These are phyloP conservation scores for Trichopria drosophilae DNA, from an alignment of 2,888 invertebrate genomes.

Conservation along the genomic window DNA sequence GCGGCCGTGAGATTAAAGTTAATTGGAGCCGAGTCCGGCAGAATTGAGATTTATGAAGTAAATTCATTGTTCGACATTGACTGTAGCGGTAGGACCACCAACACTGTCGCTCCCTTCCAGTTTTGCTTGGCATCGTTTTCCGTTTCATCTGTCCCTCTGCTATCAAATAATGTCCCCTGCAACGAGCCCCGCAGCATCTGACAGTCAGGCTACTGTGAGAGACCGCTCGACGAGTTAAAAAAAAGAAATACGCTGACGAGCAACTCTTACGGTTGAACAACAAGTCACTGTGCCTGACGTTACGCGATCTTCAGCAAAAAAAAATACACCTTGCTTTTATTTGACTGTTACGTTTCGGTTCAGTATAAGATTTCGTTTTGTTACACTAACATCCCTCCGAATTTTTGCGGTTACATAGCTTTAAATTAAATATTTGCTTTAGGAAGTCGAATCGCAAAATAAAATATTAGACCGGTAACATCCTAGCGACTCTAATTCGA, in stretches of 20 bases:
- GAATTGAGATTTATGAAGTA: slow-evolving; percentile 59
- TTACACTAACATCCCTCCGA: too few species aligned
- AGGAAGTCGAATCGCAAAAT: too few species aligned
- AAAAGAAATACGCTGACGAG: slow-evolving; percentile 5
- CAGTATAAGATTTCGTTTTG: too few species aligned
- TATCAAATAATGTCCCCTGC: slow-evolving; percentile 53
- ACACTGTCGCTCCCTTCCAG: slow-evolving; percentile 39
- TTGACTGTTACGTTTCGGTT: too few species aligned
- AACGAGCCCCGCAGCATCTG: slow-evolving; percentile 45
- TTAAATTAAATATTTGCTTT: too few species aligned
- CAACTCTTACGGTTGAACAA: slow-evolving; percentile 17
- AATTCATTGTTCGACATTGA: slow-evolving; percentile 56
- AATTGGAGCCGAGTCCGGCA: slow-evolving; percentile 53
- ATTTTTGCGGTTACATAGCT: too few species aligned
- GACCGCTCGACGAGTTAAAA: slow-evolving; percentile 14
- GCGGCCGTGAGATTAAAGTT: slow-evolving; percentile 55
- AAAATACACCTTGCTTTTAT: too few species aligned
- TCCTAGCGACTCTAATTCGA: slow-evolving; percentile 52
- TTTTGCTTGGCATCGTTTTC: slow-evolving; percentile 30
- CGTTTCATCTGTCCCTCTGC: slow-evolving; percentile 39
- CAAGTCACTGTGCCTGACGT: slow-evolving; percentile 10
- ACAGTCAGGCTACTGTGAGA: slow-evolving; percentile 47
- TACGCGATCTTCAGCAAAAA: too few species aligned
- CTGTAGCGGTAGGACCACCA: slow-evolving; percentile 50
- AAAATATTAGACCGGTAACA: too few species aligned